Base-by-base conservation (phyloP, 2,797 vertebrate genomes). In the Peromyscus aztecus region DNA sequence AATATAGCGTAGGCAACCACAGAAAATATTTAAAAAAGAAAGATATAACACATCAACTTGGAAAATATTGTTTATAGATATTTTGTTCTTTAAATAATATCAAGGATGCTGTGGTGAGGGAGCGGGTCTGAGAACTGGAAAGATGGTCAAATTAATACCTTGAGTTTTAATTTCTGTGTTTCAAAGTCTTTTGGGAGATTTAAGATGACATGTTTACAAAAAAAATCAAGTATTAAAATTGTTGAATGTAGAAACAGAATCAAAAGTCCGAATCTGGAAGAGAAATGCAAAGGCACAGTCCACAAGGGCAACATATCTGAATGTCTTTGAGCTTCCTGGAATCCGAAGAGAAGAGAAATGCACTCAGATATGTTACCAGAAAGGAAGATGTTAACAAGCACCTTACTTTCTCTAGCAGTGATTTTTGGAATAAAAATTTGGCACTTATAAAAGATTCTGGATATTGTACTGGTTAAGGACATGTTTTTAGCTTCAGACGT, bases 11-110 rank as follows among this genome's bases (percentile, higher is more conserved):
- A 97, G 88, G 81, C 19, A 9, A 69, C 10, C 9, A 40, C 80
- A 75, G 59, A 49, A 55, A 87, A 49, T 89, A 91, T 67, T 90
- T 67, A 86, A 95, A 95, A 88, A 59, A 67, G 57, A 91, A 80
- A 71, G 23, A 84, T 55, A 63, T 0, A 84, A 49, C n/a, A 40
- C 37, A 31, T 46, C 46, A 90, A 86, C 37, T 67, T 75, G 90
- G 92, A 97, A 97, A 93, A 96, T 95, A 71, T 95, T 94, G 73
- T 40, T 69, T 78, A 81, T 29, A 95, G 13, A 6, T 76, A 83
- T 96, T 96, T 52, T 55, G 7, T 75, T 81, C n/a, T 92, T 71
- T 82, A 92, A 84, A 75, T 14, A 21, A 6, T 67, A 19, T 19
- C 90, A 69, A 95, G 81, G 57, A 55, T 83, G 34, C 14, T 69